Evolutionary conservation across 1,140 invertebrate species (phyloP), one percentile per base, ranked within the genome.

Genomic region (Arion vulgaris): DNA sequence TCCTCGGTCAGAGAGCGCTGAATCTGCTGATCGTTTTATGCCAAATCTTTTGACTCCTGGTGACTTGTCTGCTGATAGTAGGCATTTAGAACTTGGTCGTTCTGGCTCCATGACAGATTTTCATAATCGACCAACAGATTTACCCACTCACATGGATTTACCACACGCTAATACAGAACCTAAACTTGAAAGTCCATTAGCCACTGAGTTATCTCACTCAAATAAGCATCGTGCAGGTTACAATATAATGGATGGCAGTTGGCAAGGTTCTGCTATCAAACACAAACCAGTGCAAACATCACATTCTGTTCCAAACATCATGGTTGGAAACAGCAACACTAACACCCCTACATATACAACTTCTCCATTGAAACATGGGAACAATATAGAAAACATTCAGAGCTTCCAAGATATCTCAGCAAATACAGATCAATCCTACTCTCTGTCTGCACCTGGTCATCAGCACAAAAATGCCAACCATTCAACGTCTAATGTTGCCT

Each of bases 21-120:
- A 85, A 41, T 85, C 86, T 23, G 81, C 82, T 13, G 86, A 86
- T 68, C 78, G 69, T 19, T 86, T 85, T 72, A 68, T 86, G 15
- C 85, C 85, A 7, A 86, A 85, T 69, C 39, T 84, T 13, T 28
- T 83, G 1, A 36, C 68, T 13, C 73, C 76, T 32, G 39, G 26
- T 51, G 39, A 53, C 73, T 23, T 28, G 0, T 13, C 80, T 38
- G 51, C 49, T 66, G 62, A 66, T 66, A 28, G n/a, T 7, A 28
- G 62, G 5, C 62, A 32, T 5, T 32, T 34, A 32, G 74, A 75
- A 15, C 32, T 53, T 34, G 62, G 28, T 9, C 72, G 68, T 15
- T 51, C 69, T 19, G 62, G 81, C 9, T 80, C 79, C 28, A 26
- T 39, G 11, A 51, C 66, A 7, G 80, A 81, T 32, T 73, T 81